These are phyloP conservation scores for Xyrichtys novacula DNA, from an alignment of 2,797 vertebrate species.

Conservation along the genomic window DNA sequence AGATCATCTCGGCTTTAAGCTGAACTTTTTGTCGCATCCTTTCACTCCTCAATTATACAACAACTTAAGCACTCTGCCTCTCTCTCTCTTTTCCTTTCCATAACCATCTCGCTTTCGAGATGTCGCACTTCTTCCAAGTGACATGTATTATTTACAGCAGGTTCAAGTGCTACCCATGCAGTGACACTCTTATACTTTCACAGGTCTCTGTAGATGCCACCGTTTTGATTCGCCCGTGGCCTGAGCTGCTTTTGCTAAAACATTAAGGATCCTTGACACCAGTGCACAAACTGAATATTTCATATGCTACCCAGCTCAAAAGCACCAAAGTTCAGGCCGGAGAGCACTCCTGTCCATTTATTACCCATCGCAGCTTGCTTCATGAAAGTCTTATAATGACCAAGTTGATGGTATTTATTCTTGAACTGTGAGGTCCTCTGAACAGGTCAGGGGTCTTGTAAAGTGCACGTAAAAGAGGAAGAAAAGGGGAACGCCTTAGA, in stretches of 20 bases:
- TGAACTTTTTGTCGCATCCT: conserved; percentile 27
- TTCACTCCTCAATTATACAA: conserved; percentile 18
- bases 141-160: conserved; percentile 79
- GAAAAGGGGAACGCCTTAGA: conserved; percentile 1
- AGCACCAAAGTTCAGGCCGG: conserved; percentile 37
- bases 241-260: conserved; percentile 45
- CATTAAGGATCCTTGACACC: conserved; percentile 68
- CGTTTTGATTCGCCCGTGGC: conserved; percentile 71
- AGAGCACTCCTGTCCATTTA: conserved; percentile 58
- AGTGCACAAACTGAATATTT: conserved; percentile 71
- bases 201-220: conserved; percentile 67
- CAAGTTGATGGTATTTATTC: conserved; percentile 46
- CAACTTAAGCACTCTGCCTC: conserved; percentile 37
- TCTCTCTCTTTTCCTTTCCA: conserved; percentile 14
- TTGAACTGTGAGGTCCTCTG: conserved; percentile 23
- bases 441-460: conserved; percentile 17
- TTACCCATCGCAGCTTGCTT: conserved; percentile 38
- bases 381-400: conserved; percentile 64
- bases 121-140: conserved; percentile 61
- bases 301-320: conserved; percentile 42
- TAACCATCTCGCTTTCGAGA: conserved; percentile 39
- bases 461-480: conserved; percentile 30
- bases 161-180: conserved; percentile 57
- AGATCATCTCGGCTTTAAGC: conserved; percentile 6
- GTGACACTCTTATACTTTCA: conserved; percentile 75